phyloP scores from a whole-genome alignment of 2,113 vertebrate species.

The Equus quagga region DNA sequence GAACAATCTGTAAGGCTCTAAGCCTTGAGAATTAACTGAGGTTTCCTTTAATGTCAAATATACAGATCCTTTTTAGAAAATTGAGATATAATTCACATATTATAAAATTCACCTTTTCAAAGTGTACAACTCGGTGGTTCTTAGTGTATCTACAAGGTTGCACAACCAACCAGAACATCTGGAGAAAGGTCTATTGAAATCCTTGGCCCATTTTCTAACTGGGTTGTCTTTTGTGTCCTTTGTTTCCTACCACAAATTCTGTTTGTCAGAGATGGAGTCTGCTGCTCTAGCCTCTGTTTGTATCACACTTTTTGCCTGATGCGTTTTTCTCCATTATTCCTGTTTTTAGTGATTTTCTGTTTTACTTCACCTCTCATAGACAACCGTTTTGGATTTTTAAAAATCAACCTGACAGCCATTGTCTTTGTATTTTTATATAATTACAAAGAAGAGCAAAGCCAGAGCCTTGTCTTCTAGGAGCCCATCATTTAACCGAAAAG shows the following conservation, averaged over 20 bases:
- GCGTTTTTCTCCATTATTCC: background rate
- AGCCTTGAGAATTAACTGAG: background rate
- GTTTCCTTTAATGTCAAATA: background rate
- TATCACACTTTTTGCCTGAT: background rate
- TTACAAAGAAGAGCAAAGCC: background rate
- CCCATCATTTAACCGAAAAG: background rate
- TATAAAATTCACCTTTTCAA: background rate
- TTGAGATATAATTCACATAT: background rate
- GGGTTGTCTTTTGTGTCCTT: background rate
- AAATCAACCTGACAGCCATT: background rate
- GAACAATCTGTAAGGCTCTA: background rate
- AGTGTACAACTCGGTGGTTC: background rate
- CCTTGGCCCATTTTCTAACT: background rate
- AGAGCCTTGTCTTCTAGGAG: background rate
- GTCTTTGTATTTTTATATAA: background rate
- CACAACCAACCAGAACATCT: background rate
- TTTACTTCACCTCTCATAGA: background rate
- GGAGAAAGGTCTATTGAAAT: background rate
- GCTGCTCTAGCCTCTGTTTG: background rate
- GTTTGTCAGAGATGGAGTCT: background rate
- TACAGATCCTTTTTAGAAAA: background rate
- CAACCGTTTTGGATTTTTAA: background rate
- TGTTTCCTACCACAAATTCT: background rate
- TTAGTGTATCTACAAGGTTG: background rate
- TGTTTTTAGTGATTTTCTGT: background rate